Base-by-base conservation (phyloP, 2,113 vertebrate species). In the Corythornis madagascariensis region DNA sequence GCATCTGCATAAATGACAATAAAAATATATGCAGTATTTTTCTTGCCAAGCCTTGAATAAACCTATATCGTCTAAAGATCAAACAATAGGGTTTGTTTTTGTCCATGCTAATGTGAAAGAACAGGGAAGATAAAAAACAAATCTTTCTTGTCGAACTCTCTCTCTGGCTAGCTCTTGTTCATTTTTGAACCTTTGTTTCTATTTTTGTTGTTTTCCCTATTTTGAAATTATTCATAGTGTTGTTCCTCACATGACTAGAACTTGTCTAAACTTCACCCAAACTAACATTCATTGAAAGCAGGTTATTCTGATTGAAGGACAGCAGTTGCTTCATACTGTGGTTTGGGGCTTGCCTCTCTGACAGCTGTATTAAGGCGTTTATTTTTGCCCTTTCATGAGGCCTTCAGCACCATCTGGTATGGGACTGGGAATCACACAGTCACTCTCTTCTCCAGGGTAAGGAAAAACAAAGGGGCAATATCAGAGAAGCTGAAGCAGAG, bases 281-380 rank as follows among this genome's bases (percentile, higher is more conserved):
- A 74, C 48, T 20, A 74, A 15, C 40, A 64, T 55, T 94, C 91
- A 88, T 92, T 94, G 63, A 89, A 95, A 88, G 64, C 52, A 93
- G 45, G 61, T 94, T 95, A 92, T 93, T 94, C 93, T 92, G 70
- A 90, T 28, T 90, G 91, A 96, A 94, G 83, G 60, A 63, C 40
- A 50, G 67, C 59, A 66, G 55, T 56, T 94, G 82, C 60, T 81
- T 57, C 38, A 25, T 57, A 31, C 31, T 78, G 86, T 5, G 24
- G 15, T 77, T 85, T 83, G 75, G 78, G 84, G 61, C 52, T 93
- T 94, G 50, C 38, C 48, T 85, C 72, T 59, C 83, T 84, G 80
- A 89, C 83, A 87, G 72, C n/a, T 78, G 28, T 82, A 72, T 93
- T 90, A 92, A 81, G 66, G 69, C 71, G 69, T 86, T 77, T 92